phyloP scores from a whole-genome alignment of 2,113 vertebrate genomes.

The Alectura lathami region DNA sequence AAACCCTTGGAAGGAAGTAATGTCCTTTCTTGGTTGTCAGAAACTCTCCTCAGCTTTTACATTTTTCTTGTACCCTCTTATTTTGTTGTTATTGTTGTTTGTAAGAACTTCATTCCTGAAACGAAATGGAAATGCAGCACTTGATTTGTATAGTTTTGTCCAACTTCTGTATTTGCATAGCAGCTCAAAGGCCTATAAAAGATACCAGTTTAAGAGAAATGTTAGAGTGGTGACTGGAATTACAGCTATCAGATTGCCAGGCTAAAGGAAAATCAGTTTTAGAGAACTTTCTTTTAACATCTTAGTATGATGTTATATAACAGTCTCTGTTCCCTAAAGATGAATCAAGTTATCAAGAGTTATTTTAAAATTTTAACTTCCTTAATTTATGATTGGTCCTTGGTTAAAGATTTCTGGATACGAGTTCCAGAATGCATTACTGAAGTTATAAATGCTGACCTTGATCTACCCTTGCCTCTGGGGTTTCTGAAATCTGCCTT shows the following conservation, averaged over 20 bases:
- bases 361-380: constrained; percentile 5
- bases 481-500: constrained; percentile 5
- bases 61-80: neutral
- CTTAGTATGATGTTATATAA: constrained; percentile 35
- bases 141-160: neutral
- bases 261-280: neutral
- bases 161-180: neutral
- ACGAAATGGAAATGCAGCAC: neutral
- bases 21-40: neutral
- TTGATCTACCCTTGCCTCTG: constrained; percentile 43
- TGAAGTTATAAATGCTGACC: constrained; percentile 46
- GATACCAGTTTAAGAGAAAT: neutral
- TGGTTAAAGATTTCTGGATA: constrained; percentile 17
- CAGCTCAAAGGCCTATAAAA: neutral
- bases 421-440: constrained; percentile 19
- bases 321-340: constrained; percentile 7
- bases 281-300: constrained; percentile 12
- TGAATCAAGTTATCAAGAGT: constrained; percentile 56
- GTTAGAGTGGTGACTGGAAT: neutral
- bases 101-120: rapidly evolving
- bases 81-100: neutral
- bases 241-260: neutral
- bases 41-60: neutral
- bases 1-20: neutral
- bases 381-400: constrained; percentile 41